Conservation (phyloP, 2,888 invertebrate species). For the Leptura quadrifasciata region DNA sequence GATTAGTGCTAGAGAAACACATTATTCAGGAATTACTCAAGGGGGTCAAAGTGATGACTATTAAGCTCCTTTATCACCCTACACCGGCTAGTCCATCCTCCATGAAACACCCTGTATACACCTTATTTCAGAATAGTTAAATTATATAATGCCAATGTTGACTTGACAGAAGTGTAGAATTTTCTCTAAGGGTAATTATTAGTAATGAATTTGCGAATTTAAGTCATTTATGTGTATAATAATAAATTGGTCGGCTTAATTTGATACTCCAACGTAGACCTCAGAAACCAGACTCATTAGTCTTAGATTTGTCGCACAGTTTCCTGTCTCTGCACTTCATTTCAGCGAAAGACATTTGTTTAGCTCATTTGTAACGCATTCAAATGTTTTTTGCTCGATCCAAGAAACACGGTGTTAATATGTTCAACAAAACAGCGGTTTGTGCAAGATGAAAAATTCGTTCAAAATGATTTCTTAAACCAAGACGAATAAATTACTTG, state of each 20-base stretch:
- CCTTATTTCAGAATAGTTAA: too few relatives aligned
- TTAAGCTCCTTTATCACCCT: too few relatives aligned
- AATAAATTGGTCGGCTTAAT: slow-evolving; percentile 3
- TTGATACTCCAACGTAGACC: not conserved
- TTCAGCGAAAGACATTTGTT: slow-evolving; percentile 36
- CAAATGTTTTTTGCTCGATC: slow-evolving; percentile 14
- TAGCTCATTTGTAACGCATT: not conserved
- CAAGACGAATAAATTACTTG: too few relatives aligned
- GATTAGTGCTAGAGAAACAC: too few relatives aligned
- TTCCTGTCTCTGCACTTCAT: slow-evolving; percentile 32
- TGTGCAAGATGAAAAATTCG: not conserved
- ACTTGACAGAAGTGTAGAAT: not conserved
- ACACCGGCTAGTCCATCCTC: too few relatives aligned
- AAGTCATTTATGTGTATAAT: not conserved
- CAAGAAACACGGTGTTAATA: not conserved
- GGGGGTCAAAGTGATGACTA: too few relatives aligned
- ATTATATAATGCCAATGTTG: too few relatives aligned
- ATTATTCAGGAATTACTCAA: too few relatives aligned
- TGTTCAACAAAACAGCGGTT: not conserved
- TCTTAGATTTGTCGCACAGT: slow-evolving; percentile 35
- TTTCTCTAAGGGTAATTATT: not conserved
- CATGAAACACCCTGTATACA: too few relatives aligned
- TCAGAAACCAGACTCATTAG: slow-evolving; percentile 24
- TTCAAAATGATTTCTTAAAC: too few relatives aligned
- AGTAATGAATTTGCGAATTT: not conserved